phyloP scores from a whole-genome alignment of 2,888 invertebrate species.

The Polyommatus iphigenia region DNA sequence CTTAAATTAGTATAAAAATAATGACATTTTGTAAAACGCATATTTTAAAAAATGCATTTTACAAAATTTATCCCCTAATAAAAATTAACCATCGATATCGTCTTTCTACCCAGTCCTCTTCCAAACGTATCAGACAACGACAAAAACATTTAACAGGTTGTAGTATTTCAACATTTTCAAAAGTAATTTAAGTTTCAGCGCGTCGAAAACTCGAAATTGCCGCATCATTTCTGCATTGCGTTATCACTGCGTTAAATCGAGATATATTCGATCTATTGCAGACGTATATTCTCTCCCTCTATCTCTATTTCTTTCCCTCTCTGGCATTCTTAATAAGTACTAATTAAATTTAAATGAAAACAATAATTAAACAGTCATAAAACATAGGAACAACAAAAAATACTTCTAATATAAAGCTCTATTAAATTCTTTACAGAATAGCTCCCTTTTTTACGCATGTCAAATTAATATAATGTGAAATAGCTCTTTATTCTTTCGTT shows the following conservation, averaged over 20 bases:
- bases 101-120: no score
- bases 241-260: background rate
- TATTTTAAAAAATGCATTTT: background rate
- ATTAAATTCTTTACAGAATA: background rate
- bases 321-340: no score
- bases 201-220: background rate
- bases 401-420: background rate
- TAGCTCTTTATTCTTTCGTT: background rate
- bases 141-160: background rate
- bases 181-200: background rate
- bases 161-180: background rate
- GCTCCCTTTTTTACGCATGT: background rate
- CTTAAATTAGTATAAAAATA: no score
- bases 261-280: background rate
- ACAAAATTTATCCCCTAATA: no score
- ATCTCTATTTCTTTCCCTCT: background rate
- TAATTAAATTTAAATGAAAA: background rate
- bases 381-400: background rate
- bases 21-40: no score
- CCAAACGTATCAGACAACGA: no score
- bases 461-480: background rate
- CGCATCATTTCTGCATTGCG: constrained; percentile 16
- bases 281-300: background rate
- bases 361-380: background rate
- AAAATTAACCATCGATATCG: no score